Percentiles rank a stretch among this genome's conserved stretches.
Conservation (phyloP, 1,140 invertebrate species). For the Choristoneura fumiferana region DNA sequence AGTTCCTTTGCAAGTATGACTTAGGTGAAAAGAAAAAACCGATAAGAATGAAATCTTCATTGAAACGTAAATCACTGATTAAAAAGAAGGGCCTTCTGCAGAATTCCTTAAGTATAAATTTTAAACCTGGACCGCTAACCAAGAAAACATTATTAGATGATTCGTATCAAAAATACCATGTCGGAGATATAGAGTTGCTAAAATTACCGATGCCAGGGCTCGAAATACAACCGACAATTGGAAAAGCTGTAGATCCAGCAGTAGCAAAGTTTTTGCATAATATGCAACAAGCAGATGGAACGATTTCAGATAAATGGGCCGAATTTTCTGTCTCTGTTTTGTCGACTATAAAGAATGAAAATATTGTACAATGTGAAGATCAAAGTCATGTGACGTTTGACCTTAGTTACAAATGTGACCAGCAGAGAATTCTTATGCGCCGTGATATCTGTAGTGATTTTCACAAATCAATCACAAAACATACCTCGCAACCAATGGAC, state of each 20-base stretch:
- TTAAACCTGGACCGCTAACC: constrained; percentile 63
- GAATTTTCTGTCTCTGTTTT: constrained; percentile 59
- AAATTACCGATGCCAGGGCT: constrained; percentile 54
- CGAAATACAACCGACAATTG: constrained; percentile 49
- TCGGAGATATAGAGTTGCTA: constrained; percentile 49
- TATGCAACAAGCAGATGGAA: constrained; percentile 44
- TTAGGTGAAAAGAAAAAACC: constrained; percentile 31
- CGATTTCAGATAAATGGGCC: constrained; percentile 58
- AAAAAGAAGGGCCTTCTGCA: constrained; percentile 46
- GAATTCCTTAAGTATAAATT: constrained; percentile 56
- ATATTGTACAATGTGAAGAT: constrained; percentile 31
- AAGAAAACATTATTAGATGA: constrained; percentile 56
- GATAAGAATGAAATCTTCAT: constrained; percentile 25
- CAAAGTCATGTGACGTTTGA: constrained; percentile 47
- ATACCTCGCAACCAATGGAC: background rate
- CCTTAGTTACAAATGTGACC: constrained; percentile 56
- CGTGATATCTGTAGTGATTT: constrained; percentile 31
- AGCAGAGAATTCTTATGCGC: constrained; percentile 55
- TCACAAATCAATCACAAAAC: background rate
- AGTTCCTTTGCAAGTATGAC: constrained; percentile 56
- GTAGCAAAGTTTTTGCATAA: constrained; percentile 52
- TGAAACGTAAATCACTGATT: constrained; percentile 25
- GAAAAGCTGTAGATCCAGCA: constrained; percentile 41
- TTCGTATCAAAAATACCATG: constrained; percentile 63
- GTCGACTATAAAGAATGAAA: constrained; percentile 40